Evolutionary conservation across 2,113 vertebrate species (phyloP).

Genomic region (Sturnira hondurensis): DNA sequence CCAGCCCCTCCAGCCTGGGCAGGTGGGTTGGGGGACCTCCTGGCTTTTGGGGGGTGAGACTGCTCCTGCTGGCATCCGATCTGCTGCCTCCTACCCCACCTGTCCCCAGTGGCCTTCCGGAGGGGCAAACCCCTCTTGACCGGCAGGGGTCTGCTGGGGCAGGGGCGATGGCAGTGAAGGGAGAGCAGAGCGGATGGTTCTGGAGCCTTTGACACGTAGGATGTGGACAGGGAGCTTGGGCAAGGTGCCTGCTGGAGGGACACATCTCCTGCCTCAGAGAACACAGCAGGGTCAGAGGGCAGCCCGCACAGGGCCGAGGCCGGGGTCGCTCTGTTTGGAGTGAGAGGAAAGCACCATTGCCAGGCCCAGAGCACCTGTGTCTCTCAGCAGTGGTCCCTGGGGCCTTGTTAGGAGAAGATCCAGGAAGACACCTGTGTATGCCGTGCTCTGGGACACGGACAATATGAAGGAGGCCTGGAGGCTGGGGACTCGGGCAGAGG

Average conservation of each 20-base stretch:
- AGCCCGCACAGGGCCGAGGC: background rate
- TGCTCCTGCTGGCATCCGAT: background rate
- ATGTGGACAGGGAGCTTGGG: background rate
- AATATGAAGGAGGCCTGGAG: background rate
- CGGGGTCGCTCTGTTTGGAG: background rate
- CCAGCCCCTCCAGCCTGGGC: background rate
- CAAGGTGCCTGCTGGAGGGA: background rate
- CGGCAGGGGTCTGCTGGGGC: background rate
- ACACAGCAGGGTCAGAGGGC: fast-evolving
- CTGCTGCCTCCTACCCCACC: background rate
- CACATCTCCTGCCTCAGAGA: background rate
- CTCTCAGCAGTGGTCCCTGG: background rate
- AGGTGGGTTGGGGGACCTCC: background rate
- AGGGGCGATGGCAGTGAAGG: background rate
- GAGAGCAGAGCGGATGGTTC: background rate
- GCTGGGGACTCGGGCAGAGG: background rate
- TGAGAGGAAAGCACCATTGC: background rate
- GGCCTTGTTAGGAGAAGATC: too few species aligned
- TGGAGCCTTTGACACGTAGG: background rate
- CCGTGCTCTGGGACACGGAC: background rate
- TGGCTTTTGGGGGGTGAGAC: background rate
- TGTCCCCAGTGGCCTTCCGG: background rate
- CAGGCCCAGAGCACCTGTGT: fast-evolving
- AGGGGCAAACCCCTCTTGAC: background rate
- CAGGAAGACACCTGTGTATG: background rate